phyloP scores from a whole-genome alignment of 2,113 vertebrate species.

The Rhizomys pruinosus region DNA sequence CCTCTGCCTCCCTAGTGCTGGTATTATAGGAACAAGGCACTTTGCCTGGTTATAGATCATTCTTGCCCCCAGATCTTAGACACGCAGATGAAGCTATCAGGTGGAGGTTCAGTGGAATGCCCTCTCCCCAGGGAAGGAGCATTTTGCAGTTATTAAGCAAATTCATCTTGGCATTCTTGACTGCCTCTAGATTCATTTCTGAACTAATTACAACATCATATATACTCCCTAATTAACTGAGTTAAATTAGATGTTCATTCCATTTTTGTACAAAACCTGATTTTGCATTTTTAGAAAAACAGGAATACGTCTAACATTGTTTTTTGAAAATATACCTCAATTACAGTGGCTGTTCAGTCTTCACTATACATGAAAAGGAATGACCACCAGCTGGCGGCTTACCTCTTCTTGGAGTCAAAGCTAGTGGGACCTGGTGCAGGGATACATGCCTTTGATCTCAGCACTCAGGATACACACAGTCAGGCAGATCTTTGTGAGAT shows the following conservation, averaged over 20 bases:
- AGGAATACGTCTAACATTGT: neutral
- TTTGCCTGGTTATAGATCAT: too few relatives aligned
- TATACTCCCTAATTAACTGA: neutral
- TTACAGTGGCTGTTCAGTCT: neutral
- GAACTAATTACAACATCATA: neutral
- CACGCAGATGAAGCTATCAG: neutral
- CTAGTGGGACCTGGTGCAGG: neutral
- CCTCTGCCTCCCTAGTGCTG: neutral
- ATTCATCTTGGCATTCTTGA: neutral
- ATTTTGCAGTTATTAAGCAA: neutral
- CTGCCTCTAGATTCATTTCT: neutral
- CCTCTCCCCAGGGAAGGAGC: neutral
- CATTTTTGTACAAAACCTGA: neutral
- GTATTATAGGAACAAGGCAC: neutral
- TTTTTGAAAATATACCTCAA: neutral
- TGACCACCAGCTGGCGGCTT: neutral
- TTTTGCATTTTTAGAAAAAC: neutral
- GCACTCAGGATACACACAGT: too few relatives aligned
- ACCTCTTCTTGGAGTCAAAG: neutral
- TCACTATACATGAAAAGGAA: accelerated
- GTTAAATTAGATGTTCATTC: neutral
- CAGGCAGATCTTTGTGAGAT: too few relatives aligned
- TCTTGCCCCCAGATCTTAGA: neutral
- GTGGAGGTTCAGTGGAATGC: neutral
- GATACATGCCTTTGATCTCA: too few relatives aligned